Percentiles rank a stretch among this genome's conserved stretches.
phyloP scores from a whole-genome alignment of 1,140 invertebrate species.

The Adoxophyes honmai region DNA sequence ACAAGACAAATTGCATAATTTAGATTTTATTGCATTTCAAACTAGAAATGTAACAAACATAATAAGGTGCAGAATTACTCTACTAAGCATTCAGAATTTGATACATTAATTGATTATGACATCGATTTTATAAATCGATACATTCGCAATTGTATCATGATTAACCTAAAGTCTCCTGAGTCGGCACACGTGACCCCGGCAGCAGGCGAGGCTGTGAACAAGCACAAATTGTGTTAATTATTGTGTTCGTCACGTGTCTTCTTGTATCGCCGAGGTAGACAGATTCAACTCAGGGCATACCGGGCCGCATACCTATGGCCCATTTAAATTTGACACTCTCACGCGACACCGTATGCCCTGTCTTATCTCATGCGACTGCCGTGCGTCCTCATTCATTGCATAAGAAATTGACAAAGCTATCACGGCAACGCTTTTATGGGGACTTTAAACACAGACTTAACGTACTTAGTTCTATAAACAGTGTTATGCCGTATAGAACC shows the following conservation, averaged over 20 bases:
- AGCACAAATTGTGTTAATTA: constrained; percentile 19
- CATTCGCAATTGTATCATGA: constrained; percentile 39
- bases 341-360: not conserved
- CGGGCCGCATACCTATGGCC: constrained; percentile 28
- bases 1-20: too few species aligned
- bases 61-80: too few species aligned
- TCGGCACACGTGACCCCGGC: constrained; percentile 47
- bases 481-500: too few species aligned
- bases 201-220: constrained; percentile 8
- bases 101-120: constrained; percentile 30
- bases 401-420: too few species aligned
- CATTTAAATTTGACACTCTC: constrained; percentile 27
- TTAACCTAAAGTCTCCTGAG: constrained; percentile 29
- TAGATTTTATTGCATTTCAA: too few species aligned
- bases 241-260: constrained; percentile 36
- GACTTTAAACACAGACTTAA: too few species aligned
- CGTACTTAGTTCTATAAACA: too few species aligned
- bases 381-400: too few species aligned
- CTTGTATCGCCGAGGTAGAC: constrained; percentile 23
- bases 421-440: too few species aligned
- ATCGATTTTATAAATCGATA: constrained; percentile 34
- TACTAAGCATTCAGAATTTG: constrained; percentile 22
- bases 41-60: too few species aligned
- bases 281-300: constrained; percentile 26
- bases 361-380: too few species aligned